Conservation (phyloP, 2,888 invertebrate genomes). For the Idaea straminata region DNA sequence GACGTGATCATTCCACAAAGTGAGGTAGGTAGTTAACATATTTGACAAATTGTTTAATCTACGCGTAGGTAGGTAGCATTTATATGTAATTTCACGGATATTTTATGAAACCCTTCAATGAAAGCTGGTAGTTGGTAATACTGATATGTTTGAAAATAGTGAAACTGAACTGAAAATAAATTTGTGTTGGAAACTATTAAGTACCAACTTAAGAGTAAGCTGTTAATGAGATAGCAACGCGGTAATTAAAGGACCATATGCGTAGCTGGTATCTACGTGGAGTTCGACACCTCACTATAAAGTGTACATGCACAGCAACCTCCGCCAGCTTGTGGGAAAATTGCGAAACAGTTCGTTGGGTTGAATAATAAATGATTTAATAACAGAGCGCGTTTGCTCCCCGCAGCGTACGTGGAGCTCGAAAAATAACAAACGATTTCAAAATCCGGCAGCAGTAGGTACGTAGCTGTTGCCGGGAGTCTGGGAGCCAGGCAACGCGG, state of each 20-base stretch:
- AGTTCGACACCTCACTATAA: slow-evolving; percentile 40
- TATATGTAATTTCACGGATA: neutral
- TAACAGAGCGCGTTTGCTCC: slow-evolving; percentile 76
- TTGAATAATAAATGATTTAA: slow-evolving; percentile 80
- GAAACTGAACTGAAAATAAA: slow-evolving; percentile 12
- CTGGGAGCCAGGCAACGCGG: slow-evolving; percentile 33
- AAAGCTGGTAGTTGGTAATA: neutral
- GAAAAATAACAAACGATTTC: slow-evolving; percentile 76
- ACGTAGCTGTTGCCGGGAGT: slow-evolving; percentile 32
- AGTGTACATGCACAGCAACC: slow-evolving; percentile 36
- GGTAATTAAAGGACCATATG: slow-evolving; percentile 33
- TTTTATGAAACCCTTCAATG: neutral
- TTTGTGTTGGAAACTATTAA: slow-evolving; percentile 22
- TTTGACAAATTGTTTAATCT: slow-evolving; percentile 26
- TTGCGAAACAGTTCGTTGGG: slow-evolving; percentile 76
- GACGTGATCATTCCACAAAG: slow-evolving; percentile 33
- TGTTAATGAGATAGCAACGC: slow-evolving; percentile 16
- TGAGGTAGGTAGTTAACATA: slow-evolving; percentile 21
- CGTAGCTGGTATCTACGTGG: neutral
- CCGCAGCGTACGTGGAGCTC: slow-evolving; percentile 63
- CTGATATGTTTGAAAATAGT: neutral
- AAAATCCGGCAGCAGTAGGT: slow-evolving; percentile 59
- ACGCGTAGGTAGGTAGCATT: slow-evolving; percentile 6
- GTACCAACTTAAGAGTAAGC: slow-evolving; percentile 6
- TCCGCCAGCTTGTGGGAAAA: slow-evolving; percentile 67